phyloP scores from a whole-genome alignment of 2,113 vertebrate species.

The Mesitornis unicolor region DNA sequence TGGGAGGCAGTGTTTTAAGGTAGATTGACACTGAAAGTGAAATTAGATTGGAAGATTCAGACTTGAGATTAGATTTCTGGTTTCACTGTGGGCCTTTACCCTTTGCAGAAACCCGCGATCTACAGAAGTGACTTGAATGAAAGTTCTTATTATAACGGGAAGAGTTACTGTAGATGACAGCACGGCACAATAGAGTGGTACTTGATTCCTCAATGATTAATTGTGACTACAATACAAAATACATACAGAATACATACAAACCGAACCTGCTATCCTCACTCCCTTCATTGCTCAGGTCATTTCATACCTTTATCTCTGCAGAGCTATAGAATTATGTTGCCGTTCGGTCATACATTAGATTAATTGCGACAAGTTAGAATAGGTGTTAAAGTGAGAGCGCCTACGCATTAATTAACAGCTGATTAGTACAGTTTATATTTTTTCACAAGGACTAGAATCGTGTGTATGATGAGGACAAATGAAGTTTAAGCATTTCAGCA shows the following conservation, averaged over 20 bases:
- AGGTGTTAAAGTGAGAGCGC: not conserved
- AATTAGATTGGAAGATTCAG: not conserved
- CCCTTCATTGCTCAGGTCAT: not conserved
- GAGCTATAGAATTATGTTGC: not conserved
- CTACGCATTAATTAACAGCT: not conserved
- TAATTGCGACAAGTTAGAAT: conserved; percentile 9
- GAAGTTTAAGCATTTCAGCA: not conserved
- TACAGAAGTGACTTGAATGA: not conserved
- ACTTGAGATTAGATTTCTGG: not conserved
- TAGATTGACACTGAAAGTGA: not conserved
- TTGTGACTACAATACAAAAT: conserved; percentile 54
- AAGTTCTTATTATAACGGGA: not conserved
- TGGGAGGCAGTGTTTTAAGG: not conserved
- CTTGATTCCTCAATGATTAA: conserved; percentile 61
- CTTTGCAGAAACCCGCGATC: not conserved
- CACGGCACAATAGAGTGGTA: not conserved
- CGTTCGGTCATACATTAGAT: not conserved
- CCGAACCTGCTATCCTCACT: not conserved
- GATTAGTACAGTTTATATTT: not conserved
- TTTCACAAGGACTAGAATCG: not conserved
- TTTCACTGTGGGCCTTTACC: not conserved
- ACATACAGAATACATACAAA: conserved; percentile 43
- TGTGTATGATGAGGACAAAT: not conserved
- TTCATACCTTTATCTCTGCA: not conserved
- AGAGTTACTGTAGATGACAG: not conserved